A percentile compares a stretch with the other conserved stretches of the same genome.
Evolutionary conservation across 35 echinoderm and acorn worm genomes (phyloP).

Genomic region (Eucidaris tribuloides): DNA sequence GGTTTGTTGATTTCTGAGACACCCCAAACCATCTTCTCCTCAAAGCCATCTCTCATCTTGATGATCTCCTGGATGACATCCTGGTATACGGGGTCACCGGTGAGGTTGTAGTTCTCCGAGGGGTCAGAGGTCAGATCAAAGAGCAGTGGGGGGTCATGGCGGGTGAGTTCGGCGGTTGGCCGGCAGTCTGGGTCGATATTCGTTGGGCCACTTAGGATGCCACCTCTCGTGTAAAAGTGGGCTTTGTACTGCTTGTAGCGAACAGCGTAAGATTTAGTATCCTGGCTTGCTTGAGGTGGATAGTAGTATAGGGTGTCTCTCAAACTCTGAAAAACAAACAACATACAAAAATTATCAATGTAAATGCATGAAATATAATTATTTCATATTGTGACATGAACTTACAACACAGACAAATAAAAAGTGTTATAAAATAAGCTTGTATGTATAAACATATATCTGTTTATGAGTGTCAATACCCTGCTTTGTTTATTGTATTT

Average conservation of each 20-base stretch:
- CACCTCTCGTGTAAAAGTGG: constrained; percentile 69
- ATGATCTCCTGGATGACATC: constrained; percentile 26
- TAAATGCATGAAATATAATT: no score
- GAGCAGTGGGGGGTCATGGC: constrained; percentile 61
- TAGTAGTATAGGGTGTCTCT: constrained; percentile 76
- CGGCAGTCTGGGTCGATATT: constrained; percentile 78
- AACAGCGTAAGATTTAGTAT: constrained; percentile 59
- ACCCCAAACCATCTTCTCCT: constrained; percentile 57
- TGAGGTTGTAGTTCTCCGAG: constrained; percentile 63
- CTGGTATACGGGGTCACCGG: constrained; percentile 17
- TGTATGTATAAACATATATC: no score
- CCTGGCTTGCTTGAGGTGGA: constrained; percentile 23
- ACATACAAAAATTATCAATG: no score
- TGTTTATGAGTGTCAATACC: no score
- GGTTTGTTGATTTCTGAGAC: constrained; percentile 44
- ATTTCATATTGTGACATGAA: no score
- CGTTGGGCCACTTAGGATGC: constrained; percentile 15
- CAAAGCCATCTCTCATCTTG: constrained; percentile 52
- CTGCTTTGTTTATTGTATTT: no score
- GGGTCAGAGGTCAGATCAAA: constrained; percentile 68
- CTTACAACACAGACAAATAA: no score
- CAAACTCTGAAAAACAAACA: constrained; percentile 71
- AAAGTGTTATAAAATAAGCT: no score
- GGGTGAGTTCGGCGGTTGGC: constrained; percentile 10
- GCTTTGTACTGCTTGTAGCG: constrained; percentile 92